Base-by-base conservation (phyloP, 2,797 vertebrate genomes). In the Caiman crocodilus region DNA sequence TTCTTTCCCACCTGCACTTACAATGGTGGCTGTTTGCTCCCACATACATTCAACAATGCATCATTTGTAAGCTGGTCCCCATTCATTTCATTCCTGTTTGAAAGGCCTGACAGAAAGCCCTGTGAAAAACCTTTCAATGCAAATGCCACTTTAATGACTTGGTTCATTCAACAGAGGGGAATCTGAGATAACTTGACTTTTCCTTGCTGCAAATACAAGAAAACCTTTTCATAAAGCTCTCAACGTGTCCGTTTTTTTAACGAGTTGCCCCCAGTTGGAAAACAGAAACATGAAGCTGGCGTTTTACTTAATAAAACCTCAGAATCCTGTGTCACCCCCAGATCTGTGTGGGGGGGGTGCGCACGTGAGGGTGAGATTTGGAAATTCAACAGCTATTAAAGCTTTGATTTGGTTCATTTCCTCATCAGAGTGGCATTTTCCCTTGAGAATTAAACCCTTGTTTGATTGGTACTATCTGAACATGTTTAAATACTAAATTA, bases 101-200 rank as follows among this genome's bases (percentile, higher is more conserved):
- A 97, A 97, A 97, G 90, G 90, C 92, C 94, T 98, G 97, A 98
- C 96, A 97, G 97, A 97, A 98, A 97, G 92, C 94, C 92, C 92
- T 97, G 76, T 98, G 97, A 96, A 97, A 97, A 97, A 96, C 95
- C 96, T 97, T 96, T 97, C 96, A 90, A 98, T 98, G 98, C 96
- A 97, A 98, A 98, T 98, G 94, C 96, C 91, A 93, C 64, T 97
- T 97, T 97, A 98, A 98, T 98, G 97, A 98, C 97, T 98, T 95
- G 90, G 78, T 96, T 91, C 97, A 97, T 98, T 98, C 97, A 98
- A 87, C 87, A 63, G 88, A 81, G 94, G 94, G 94, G 93, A 96
- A 95, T 97, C 82, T 85, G 83, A 79, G 94, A 93, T 94, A 94
- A 91, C 94, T 97, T 97, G 95, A 97, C 95, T 98, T 97, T 93